phyloP scores from a whole-genome alignment of 2,797 vertebrate genomes.

The Paramormyrops hopkinsi region DNA sequence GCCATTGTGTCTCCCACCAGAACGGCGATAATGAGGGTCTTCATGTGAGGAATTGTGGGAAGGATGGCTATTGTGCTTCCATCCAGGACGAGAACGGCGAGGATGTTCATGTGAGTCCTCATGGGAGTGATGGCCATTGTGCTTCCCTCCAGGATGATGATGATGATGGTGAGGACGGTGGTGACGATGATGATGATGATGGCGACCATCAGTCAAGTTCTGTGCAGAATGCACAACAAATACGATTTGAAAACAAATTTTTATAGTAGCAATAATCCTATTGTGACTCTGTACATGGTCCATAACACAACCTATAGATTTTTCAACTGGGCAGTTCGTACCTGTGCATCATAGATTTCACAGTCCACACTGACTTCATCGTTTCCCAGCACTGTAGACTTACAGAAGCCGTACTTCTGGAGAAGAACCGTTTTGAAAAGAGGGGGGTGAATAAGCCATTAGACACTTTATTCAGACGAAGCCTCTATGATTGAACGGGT shows the following conservation, averaged over 20 bases:
- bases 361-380: slow-evolving; percentile 29
- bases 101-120: not conserved
- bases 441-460: not conserved
- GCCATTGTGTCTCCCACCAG: not conserved
- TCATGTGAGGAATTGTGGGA: not conserved
- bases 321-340: slow-evolving; percentile 14
- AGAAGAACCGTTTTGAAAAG: not conserved
- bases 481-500: not conserved
- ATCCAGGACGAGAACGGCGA: not conserved
- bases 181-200: not conserved
- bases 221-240: not conserved
- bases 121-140: not conserved
- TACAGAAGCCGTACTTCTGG: slow-evolving; percentile 36
- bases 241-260: not conserved
- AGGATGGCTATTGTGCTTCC: not conserved
- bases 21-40: not conserved
- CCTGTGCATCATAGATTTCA: slow-evolving; percentile 36
- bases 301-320: not conserved
- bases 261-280: not conserved
- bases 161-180: not conserved
- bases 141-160: not conserved
- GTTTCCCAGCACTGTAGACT: slow-evolving; percentile 26
- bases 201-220: not conserved
- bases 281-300: not conserved
- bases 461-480: not conserved